Conservation (phyloP, 2,797 vertebrate genomes). For the Silurus lanzhouensis region DNA sequence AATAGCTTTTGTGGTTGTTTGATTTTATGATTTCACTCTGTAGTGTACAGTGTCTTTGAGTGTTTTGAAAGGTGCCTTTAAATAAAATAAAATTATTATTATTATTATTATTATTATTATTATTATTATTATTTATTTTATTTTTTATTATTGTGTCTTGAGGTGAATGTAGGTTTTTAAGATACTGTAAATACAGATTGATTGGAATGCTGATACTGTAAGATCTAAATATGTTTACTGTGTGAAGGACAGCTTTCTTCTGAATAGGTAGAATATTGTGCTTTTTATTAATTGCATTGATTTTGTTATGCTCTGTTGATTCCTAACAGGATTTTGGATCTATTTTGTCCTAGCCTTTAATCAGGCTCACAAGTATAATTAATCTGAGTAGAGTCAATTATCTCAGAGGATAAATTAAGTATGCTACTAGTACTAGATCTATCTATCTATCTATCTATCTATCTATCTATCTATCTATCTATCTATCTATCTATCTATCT, state of each 20-base stretch:
- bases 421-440: neutral
- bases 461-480: neutral
- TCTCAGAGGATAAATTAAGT: constrained; percentile 44
- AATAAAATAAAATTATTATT: too few relatives aligned
- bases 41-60: too few relatives aligned
- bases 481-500: neutral
- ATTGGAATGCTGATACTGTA: neutral
- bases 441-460: neutral
- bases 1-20: too few relatives aligned
- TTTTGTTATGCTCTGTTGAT: neutral
- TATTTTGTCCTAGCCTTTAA: neutral
- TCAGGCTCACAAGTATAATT: constrained; percentile 38
- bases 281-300: neutral
- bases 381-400: constrained; percentile 19
- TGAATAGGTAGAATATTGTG: neutral
- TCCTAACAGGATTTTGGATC: neutral
- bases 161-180: neutral
- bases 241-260: neutral
- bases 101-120: too few relatives aligned
- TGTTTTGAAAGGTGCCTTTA: too few relatives aligned
- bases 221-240: neutral
- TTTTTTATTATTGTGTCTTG: neutral
- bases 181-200: neutral
- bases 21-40: too few relatives aligned
- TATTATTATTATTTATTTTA: too few relatives aligned